Percentiles rank a stretch among this genome's conserved stretches.
Evolutionary conservation across 1,140 invertebrate genomes (phyloP).

Genomic region (Reticulitermes speratus): DNA sequence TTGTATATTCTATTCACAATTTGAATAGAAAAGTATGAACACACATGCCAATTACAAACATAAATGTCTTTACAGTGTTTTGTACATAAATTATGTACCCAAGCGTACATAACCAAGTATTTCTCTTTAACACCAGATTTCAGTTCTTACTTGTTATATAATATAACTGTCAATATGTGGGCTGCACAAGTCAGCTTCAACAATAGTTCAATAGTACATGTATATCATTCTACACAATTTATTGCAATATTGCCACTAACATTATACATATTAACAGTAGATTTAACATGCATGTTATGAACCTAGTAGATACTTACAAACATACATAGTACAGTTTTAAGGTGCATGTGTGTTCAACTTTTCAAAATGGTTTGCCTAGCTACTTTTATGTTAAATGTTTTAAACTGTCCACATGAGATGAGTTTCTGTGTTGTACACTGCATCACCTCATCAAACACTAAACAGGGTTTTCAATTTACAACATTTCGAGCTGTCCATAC

Average conservation of each 20-base stretch:
- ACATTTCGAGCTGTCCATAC: too few relatives aligned
- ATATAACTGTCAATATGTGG: slow-evolving; percentile 20
- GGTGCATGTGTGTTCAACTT: not conserved
- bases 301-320: slow-evolving; percentile 3
- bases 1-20: not conserved
- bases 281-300: slow-evolving; percentile 28
- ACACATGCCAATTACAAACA: slow-evolving; percentile 2
- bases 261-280: slow-evolving; percentile 24
- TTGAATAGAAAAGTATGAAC: slow-evolving; percentile 11
- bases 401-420: too few relatives aligned
- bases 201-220: slow-evolving; percentile 27
- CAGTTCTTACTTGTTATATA: slow-evolving; percentile 14
- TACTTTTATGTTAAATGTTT: not conserved
- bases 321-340: slow-evolving; percentile 25
- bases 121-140: slow-evolving; percentile 23
- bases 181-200: slow-evolving; percentile 8
- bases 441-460: too few relatives aligned
- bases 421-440: too few relatives aligned
- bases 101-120: slow-evolving; percentile 17
- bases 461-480: too few relatives aligned
- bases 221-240: slow-evolving; percentile 24
- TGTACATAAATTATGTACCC: slow-evolving; percentile 13
- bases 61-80: slow-evolving; percentile 24
- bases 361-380: not conserved
- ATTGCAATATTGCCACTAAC: slow-evolving; percentile 23